Conservation (phyloP, 2,888 invertebrate species). For the Tineola bisselliella region DNA sequence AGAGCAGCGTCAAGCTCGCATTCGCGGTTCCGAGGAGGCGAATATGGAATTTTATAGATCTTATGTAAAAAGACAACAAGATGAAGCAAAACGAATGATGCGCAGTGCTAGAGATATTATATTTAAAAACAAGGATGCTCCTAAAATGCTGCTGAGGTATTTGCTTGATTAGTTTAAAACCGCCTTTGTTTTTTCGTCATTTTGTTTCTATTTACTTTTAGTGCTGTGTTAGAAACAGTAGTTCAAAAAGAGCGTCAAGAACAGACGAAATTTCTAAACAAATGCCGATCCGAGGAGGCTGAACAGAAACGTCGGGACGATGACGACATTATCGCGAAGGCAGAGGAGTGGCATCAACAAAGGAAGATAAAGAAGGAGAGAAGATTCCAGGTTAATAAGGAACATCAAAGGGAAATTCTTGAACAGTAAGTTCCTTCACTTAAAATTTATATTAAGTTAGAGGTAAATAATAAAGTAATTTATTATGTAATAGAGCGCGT, state of each 20-base stretch:
- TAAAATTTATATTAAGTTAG: neutral
- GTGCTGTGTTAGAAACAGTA: constrained; percentile 54
- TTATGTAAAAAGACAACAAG: constrained; percentile 37
- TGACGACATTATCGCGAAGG: constrained; percentile 33
- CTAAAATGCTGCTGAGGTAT: constrained; percentile 50
- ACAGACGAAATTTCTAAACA: constrained; percentile 43
- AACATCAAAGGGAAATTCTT: constrained; percentile 43
- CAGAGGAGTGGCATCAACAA: constrained; percentile 45
- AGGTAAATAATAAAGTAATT: neutral
- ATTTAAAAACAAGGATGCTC: constrained; percentile 58
- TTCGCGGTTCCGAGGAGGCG: constrained; percentile 39
- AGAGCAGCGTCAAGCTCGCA: constrained; percentile 41
- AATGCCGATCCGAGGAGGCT: constrained; percentile 32
- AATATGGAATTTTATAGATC: constrained; percentile 47
- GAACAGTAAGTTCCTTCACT: constrained; percentile 37
- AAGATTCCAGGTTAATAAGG: constrained; percentile 39
- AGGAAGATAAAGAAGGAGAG: constrained; percentile 26
- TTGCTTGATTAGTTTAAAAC: neutral
- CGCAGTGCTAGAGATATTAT: constrained; percentile 47
- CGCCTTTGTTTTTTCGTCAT: neutral
- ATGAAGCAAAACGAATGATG: constrained; percentile 44
- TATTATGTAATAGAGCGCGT: constrained; percentile 31
- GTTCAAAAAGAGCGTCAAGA: constrained; percentile 49
- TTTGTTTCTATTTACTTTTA: constrained; percentile 20
- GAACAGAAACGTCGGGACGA: constrained; percentile 38